These are phyloP conservation scores for Sorex araneus DNA, from an alignment of 2,113 vertebrate genomes.

Conservation along the genomic window DNA sequence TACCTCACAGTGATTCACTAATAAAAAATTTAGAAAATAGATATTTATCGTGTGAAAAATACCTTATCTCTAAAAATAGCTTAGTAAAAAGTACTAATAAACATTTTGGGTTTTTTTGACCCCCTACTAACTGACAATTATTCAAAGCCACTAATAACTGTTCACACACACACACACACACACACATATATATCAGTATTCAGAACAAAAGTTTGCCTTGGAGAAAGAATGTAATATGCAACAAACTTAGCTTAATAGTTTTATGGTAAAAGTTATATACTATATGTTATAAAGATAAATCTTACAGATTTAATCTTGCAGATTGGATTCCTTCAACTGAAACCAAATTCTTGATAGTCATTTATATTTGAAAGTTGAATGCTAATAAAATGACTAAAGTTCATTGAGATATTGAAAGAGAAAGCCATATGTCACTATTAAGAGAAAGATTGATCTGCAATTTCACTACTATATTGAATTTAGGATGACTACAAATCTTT, in stretches of 20 bases:
- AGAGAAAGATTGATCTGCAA: neutral
- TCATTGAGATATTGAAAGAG: neutral
- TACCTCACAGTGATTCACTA: no score
- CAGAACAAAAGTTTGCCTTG: constrained; percentile 36
- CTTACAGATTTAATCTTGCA: constrained; percentile 50
- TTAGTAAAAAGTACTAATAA: constrained; percentile 44
- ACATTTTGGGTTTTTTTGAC: constrained; percentile 54
- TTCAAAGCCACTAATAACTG: constrained; percentile 47
- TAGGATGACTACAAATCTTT: neutral
- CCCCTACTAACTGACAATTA: constrained; percentile 37
- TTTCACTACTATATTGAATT: constrained; percentile 22
- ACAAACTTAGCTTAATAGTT: constrained; percentile 22
- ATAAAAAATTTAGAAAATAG: no score
- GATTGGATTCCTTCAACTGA: constrained; percentile 45
- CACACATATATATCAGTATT: no score
- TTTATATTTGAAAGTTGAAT: constrained; percentile 54
- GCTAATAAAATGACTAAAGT: neutral
- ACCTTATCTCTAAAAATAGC: constrained; percentile 28
- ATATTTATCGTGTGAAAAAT: no score
- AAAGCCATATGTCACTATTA: neutral
- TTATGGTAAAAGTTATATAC: neutral
- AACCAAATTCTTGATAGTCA: neutral
- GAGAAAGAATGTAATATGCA: constrained; percentile 30
- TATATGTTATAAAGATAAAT: constrained; percentile 12
- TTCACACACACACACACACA: no score